Base-by-base conservation (phyloP, 1,140 invertebrate species). In the Drosophila miranda region DNA sequence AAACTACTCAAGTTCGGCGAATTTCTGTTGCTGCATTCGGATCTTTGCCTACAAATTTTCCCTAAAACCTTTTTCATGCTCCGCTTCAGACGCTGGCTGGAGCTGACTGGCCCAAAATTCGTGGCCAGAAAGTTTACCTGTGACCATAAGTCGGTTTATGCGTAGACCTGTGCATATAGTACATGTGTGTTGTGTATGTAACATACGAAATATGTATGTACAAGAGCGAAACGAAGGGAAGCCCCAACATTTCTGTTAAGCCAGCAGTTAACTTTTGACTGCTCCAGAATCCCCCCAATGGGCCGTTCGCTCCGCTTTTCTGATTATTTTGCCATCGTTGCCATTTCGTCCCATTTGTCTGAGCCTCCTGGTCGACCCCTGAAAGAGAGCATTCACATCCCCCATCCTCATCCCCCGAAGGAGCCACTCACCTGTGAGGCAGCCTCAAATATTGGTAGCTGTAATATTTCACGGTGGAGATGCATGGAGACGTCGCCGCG, bases 401-500 rank as follows among this genome's bases (percentile, higher is more conserved):
- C 21, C 23, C 21, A 55, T 43, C 6, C 43, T n/a, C 14, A 16
- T 21, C 9, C 0, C 3, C 13, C 0, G 34, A 16, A 48, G 38
- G n/a, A 2, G 23, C 19, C 23, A 79, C 73, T 72, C 63, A 91
- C 90, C 75, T 94, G 92, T n/a, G 95, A 97, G 34, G 98, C 95
- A 0, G 95, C 93, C 88, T 98, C 97, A 92, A 99, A 99, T 92
- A 99, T 98, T 6, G 98, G 97, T 48, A 99, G 93, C 78, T 96
- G 96, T 54, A 99, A 93, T 83, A 99, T 98, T 92, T 99, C 98
- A 63, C 97, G 93, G 92, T 99, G 97, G 64, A 99, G 92, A 92
- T 99, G 98, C 94, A 99, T 95, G 13, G 97, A 98, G 23, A 99
- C 97, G 87, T 99, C 98, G 9, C 98, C 98, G 50, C 97, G 92